phyloP scores from a whole-genome alignment of 2,797 vertebrate species.

The Anomalospiza imberbis region DNA sequence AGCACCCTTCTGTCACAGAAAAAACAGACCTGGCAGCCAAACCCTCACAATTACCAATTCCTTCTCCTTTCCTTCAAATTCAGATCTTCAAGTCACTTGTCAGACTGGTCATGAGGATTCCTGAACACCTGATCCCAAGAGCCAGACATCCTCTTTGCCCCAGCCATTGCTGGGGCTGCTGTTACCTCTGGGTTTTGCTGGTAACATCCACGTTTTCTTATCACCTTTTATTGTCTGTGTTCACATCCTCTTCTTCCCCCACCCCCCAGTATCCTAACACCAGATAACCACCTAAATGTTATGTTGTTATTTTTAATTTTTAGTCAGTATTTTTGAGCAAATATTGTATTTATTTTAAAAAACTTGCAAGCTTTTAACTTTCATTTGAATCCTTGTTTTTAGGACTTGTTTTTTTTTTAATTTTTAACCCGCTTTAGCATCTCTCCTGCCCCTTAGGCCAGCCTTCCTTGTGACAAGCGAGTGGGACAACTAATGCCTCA shows the following conservation, averaged over 20 bases:
- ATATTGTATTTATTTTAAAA: not conserved
- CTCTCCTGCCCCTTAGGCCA: not conserved
- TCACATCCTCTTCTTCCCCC: not conserved
- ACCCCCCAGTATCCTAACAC: not conserved
- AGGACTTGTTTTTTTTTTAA: not conserved
- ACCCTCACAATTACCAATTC: not conserved
- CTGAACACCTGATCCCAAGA: not conserved
- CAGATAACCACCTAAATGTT: not conserved
- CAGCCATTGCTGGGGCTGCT: not conserved
- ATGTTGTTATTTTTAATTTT: not conserved
- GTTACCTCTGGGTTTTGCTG: not conserved
- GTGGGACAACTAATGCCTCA: not conserved
- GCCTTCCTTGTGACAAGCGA: not conserved
- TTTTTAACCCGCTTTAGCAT: not conserved
- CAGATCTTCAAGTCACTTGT: not conserved
- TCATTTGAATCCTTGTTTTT: not conserved
- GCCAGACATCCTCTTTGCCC: accelerated
- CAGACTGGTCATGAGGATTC: not conserved
- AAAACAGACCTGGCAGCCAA: not conserved
- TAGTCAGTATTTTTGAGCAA: not conserved
- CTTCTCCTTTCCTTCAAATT: not conserved
- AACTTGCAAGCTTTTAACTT: not conserved
- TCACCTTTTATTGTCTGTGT: accelerated
- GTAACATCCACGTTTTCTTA: not conserved
- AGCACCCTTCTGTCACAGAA: not conserved